These are phyloP conservation scores for Heterotilapia buettikoferi DNA, from an alignment of 2,113 vertebrate genomes.

Conservation along the genomic window DNA sequence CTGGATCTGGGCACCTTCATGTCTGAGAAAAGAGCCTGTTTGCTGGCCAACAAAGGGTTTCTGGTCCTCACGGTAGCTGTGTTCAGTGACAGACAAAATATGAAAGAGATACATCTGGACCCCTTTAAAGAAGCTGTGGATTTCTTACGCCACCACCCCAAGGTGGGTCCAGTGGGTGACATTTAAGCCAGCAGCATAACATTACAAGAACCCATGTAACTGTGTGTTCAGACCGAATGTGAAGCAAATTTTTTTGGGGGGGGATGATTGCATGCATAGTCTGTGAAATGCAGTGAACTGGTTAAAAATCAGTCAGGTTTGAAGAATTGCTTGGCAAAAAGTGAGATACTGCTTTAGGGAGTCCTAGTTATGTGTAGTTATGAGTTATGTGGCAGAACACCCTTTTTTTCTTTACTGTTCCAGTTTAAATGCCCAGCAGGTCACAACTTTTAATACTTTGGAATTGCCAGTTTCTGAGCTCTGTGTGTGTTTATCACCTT, in stretches of 20 bases:
- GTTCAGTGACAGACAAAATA: not conserved
- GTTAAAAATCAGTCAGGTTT: not conserved
- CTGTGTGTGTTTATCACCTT: not conserved
- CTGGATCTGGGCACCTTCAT: conserved; percentile 44
- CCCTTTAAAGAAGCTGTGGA: conserved; percentile 29
- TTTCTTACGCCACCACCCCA: not conserved
- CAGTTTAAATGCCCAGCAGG: not conserved
- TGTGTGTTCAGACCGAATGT: not conserved
- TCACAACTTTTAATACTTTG: not conserved
- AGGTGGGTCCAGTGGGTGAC: not conserved
- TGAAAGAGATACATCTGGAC: conserved; percentile 19
- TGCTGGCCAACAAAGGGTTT: conserved; percentile 51
- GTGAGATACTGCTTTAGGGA: not conserved
- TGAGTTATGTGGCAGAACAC: not conserved
- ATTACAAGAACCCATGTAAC: not conserved
- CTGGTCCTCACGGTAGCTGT: conserved; percentile 24
- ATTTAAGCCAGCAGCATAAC: not conserved
- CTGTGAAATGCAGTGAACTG: not conserved
- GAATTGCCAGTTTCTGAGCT: not conserved
- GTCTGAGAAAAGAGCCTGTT: conserved; percentile 47
- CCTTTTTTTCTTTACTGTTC: not conserved
- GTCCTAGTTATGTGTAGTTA: not conserved
- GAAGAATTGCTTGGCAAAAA: not conserved
- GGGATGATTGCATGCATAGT: accelerated
- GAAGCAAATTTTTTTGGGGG: not conserved